Evolutionary conservation across 2,113 vertebrate genomes (phyloP), one percentile per base, ranked within the genome.

Genomic region (Pyxicephalus adspersus): DNA sequence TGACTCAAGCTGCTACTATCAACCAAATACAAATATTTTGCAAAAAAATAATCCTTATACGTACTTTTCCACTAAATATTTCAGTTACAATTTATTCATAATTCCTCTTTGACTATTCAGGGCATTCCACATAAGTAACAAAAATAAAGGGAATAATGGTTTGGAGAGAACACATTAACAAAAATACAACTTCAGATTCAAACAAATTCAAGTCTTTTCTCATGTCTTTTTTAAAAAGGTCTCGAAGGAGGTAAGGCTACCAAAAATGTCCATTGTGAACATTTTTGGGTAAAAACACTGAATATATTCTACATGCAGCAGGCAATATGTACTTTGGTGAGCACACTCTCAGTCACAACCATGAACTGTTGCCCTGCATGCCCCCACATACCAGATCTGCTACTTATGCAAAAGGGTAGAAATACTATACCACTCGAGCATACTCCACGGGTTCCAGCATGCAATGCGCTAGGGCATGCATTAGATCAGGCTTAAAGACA

Each of bases 361-460:
- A 2, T 19, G 19, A 64, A 29, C 29, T 1, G 22, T 13, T 18
- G n/a, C 38, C 83, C 88, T 84, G 50, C 71, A 38, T 86, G 85
- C 84, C 88, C 85, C 82, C n/a, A 73, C 81, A 85, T 79, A 81
- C 81, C 38, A 54, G 20, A 79, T 26, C 74, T 0, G 50, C 87
- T 85, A 87, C 26, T 4, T 52, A 80, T 22, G 22, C 22, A 81
- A 83, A n/a, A 85, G 72, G 86, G 60, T 81, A 88, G 87, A 81
- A 85, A 90, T 90, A 94, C 88, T 89, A 89, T 94, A 94, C 91
- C 91, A 88, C 89, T 71, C 88, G 87, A 76, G 90, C 90, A 90
- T 89, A 91, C 80, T 92, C 91, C 89, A 87, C 86, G 84, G 91
- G 91, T 73, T 91, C 92, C 92, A 89, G 89, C 95, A 96, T 96